Evolutionary conservation across 1,140 invertebrate genomes (phyloP), one percentile per base, ranked within the genome.

Genomic region (Pentalonia nigronervosa): DNA sequence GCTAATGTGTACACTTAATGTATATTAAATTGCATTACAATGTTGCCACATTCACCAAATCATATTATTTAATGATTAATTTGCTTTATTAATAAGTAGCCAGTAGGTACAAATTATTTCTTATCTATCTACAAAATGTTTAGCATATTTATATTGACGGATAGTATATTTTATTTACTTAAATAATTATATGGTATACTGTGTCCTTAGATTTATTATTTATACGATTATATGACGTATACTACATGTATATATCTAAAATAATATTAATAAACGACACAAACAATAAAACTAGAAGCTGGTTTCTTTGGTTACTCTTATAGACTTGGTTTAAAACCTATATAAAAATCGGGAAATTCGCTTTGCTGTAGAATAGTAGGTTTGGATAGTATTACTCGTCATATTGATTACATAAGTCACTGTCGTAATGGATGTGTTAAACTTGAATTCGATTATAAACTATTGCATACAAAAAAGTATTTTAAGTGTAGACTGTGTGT

Each of bases 11-110:
- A 87, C 25, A 25, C 45, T 87, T 47, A 87, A 87, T 47, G 45
- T 48, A 47, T 87, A 87, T 87, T 87, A 48, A 87, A 87, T 87
- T 87, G 45, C 84, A 87, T 87, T 87, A 45, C 84, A 30, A 47
- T 30, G 84, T 87, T 87, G 84, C 25, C 84, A 87, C 14, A 30
- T 87, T 47, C 30, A 87, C 34, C 21, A 48, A 87, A 48, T 48
- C 48, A 87, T 17, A 87, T 47, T 87, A 87, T 87, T 87, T 17
- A 87, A 87, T 36, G 84, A 47, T 84, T 25, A 45, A 84, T 84
- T 84, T 30, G 23, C 36, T 84, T 84, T 84, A 76, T 76, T 76
- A 76, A 76, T 76, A n/a, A 76, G n/a, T 67, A 67, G 60, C 14
- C 60, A 76, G 30, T 76, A 76, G 60, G 60, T n/a, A 34, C 14